These are phyloP conservation scores for Drosophila nikananu DNA, from an alignment of 1,140 invertebrate species.

Conservation along the genomic window DNA sequence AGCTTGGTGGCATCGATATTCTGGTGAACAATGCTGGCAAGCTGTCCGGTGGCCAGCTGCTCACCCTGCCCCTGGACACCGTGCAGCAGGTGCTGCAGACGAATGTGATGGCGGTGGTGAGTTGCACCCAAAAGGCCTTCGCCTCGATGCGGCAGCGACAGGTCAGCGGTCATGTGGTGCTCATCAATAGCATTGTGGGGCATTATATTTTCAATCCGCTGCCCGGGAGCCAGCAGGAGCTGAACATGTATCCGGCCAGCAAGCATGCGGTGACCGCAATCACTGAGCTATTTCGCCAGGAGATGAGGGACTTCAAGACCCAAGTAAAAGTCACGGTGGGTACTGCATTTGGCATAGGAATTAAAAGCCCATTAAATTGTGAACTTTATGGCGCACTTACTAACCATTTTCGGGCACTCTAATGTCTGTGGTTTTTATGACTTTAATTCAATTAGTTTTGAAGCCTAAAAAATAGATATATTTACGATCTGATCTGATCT, in stretches of 20 bases:
- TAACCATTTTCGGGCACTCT: not conserved
- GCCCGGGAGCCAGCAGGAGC: constrained; percentile 57
- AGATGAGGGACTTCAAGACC: constrained; percentile 87
- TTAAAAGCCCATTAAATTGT: not conserved
- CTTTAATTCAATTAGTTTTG: too few species aligned
- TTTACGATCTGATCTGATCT: not conserved
- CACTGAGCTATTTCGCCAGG: constrained; percentile 88
- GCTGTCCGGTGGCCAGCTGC: constrained; percentile 80
- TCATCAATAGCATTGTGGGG: constrained; percentile 89
- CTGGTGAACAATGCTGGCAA: constrained; percentile 92
- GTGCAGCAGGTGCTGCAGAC: constrained; percentile 88
- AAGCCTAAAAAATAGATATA: not conserved
- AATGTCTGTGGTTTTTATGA: not conserved
- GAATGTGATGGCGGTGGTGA: constrained; percentile 89
- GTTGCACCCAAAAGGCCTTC: constrained; percentile 89
- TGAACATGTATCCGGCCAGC: constrained; percentile 88
- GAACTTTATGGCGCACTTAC: not conserved
- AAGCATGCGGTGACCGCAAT: constrained; percentile 91
- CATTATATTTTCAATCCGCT: constrained; percentile 85
- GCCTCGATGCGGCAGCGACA: constrained; percentile 88
- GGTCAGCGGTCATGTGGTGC: constrained; percentile 89
- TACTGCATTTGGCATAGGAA: not conserved
- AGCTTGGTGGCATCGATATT: constrained; percentile 88
- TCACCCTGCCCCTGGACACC: constrained; percentile 71
- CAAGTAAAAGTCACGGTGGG: constrained; percentile 90